These are phyloP conservation scores for Neodiprion virginianus DNA, from an alignment of 1,140 invertebrate genomes.

Conservation along the genomic window DNA sequence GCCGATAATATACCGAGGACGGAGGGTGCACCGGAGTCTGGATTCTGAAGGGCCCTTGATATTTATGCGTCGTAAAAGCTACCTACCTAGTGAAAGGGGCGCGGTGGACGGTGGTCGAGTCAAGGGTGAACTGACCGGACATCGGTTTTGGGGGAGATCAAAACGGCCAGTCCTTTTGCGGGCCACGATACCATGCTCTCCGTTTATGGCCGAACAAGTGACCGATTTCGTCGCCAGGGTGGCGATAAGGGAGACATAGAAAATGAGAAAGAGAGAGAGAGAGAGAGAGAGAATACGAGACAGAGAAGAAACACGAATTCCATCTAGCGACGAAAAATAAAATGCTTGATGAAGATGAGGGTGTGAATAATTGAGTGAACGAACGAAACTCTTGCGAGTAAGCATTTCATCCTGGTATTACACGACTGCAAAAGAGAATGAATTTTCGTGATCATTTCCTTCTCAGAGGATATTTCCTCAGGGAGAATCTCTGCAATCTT, in stretches of 20 bases:
- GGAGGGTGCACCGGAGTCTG: background rate
- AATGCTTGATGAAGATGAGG: no score
- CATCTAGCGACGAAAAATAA: no score
- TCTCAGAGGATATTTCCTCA: background rate
- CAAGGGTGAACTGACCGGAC: constrained; percentile 54
- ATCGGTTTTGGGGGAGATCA: constrained; percentile 47
- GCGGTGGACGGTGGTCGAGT: constrained; percentile 41
- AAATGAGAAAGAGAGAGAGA: constrained; percentile 7
- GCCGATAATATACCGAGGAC: constrained; percentile 58
- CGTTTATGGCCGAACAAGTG: constrained; percentile 51
- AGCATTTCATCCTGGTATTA: no score
- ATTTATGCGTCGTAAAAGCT: constrained; percentile 62
- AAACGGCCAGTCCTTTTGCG: constrained; percentile 38
- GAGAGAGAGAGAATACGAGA: constrained; percentile 6
- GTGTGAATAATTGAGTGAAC: no score
- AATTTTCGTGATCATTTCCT: background rate
- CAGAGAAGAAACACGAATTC: background rate
- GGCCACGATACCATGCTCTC: constrained; percentile 18
- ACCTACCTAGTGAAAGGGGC: constrained; percentile 39
- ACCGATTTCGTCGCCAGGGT: constrained; percentile 53
- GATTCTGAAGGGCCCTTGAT: constrained; percentile 58
- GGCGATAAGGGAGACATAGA: constrained; percentile 9
- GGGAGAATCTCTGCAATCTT: background rate
- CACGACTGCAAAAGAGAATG: no score
- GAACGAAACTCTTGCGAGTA: no score